phyloP scores from a whole-genome alignment of 2,888 invertebrate species.

The Leptopilina myrica region DNA sequence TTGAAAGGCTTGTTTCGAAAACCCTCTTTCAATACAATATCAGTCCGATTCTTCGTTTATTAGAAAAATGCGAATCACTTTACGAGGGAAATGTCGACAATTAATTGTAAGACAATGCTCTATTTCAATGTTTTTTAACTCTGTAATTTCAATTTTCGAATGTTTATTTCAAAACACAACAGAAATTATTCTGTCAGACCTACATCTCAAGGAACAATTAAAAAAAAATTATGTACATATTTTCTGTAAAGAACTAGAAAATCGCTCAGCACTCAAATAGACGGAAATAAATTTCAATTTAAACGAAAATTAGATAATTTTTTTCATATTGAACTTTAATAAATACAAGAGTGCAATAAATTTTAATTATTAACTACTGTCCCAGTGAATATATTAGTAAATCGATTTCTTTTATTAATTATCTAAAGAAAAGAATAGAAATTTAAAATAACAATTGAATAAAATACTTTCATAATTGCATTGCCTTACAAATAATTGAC shows the following conservation, averaged over 20 bases:
- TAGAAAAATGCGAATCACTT: constrained; percentile 90
- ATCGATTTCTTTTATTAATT: too few relatives aligned
- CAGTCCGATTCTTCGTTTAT: constrained; percentile 88
- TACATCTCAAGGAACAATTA: background rate
- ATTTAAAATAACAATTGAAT: too few relatives aligned
- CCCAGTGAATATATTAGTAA: constrained; percentile 14
- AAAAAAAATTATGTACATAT: constrained; percentile 7
- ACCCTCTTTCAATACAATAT: constrained; percentile 94
- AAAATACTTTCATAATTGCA: constrained; percentile 4
- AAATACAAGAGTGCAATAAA: constrained; percentile 28
- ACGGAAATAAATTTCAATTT: background rate
- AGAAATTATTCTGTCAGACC: background rate
- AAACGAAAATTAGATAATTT: constrained; percentile 13
- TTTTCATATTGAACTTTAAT: constrained; percentile 3
- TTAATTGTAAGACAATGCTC: constrained; percentile 76
- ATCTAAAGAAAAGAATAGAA: background rate
- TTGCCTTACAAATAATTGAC: background rate
- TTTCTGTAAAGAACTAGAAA: background rate
- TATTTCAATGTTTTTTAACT: too few relatives aligned
- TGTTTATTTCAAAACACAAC: background rate
- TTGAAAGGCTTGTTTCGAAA: constrained; percentile 88
- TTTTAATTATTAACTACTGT: constrained; percentile 6
- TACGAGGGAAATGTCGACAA: constrained; percentile 91
- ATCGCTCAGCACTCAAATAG: background rate
- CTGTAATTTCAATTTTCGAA: too few relatives aligned